A percentile compares a stretch with the other conserved stretches of the same genome.
These are phyloP conservation scores for Myotis yumanensis DNA, from an alignment of 2,113 vertebrate species.

Conservation along the genomic window DNA sequence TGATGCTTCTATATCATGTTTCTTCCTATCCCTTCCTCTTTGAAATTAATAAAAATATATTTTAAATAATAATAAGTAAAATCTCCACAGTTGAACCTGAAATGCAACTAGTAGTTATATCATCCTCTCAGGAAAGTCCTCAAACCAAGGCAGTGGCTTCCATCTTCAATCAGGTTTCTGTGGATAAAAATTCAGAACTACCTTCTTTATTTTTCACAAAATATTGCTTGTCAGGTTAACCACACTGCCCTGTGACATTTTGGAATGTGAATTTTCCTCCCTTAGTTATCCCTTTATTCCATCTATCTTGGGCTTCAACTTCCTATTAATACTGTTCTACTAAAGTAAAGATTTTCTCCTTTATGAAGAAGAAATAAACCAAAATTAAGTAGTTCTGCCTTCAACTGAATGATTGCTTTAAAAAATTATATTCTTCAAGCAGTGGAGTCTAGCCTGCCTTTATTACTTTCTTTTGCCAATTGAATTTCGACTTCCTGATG, in stretches of 20 bases:
- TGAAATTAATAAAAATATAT: no score
- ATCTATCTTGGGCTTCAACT: neutral
- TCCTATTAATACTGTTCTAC: neutral
- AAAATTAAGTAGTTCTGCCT: slow-evolving; percentile 32
- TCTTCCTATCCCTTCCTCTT: no score
- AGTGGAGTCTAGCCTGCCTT: neutral
- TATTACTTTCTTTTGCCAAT: slow-evolving; percentile 31
- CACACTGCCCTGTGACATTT: neutral
- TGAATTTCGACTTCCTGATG: neutral
- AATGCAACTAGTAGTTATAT: neutral
- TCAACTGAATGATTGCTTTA: neutral
- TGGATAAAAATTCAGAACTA: slow-evolving; percentile 36
- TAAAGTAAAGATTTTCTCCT: neutral
- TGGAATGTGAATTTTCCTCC: slow-evolving; percentile 17
- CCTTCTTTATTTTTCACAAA: neutral
- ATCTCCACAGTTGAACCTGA: neutral
- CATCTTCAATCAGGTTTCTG: slow-evolving; percentile 26
- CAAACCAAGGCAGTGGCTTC: neutral
- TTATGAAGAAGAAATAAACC: slow-evolving; percentile 38
- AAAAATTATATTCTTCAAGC: neutral
- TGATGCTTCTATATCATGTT: no score
- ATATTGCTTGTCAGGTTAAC: slow-evolving; percentile 1
- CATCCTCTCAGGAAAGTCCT: neutral
- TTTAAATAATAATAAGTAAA: neutral
- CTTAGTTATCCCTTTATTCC: neutral